Conservation (phyloP, 2,797 vertebrate species). For the Calcarius lapponicus region DNA sequence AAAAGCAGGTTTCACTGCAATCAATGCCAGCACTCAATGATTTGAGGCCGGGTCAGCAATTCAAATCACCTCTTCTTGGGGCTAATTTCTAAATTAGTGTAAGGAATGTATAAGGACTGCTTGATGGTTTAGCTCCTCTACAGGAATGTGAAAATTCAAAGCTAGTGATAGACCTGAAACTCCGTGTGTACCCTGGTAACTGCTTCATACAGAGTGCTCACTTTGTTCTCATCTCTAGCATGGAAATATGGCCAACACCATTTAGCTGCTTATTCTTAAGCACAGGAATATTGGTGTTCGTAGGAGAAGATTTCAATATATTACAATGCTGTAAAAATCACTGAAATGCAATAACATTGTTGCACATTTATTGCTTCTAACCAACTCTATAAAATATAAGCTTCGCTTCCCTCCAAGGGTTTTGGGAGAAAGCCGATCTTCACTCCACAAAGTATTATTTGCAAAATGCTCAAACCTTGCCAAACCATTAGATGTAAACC, state of each 20-base stretch:
- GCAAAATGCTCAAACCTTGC: constrained; percentile 18
- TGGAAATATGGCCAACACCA: background rate
- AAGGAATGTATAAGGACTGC: background rate
- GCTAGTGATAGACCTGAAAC: background rate
- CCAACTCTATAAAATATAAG: constrained; percentile 7
- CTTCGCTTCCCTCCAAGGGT: constrained; percentile 6
- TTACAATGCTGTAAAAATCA: constrained; percentile 4
- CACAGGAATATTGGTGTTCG: background rate
- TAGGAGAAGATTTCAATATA: background rate
- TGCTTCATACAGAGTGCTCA: background rate
- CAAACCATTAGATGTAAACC: constrained; percentile 54
- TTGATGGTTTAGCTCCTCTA: background rate
- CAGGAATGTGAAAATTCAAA: background rate
- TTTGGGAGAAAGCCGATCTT: constrained; percentile 49
- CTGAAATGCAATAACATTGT: constrained; percentile 4
- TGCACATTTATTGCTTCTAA: constrained; percentile 39
- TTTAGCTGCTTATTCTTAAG: background rate
- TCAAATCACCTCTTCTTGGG: background rate
- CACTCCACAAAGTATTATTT: constrained; percentile 36
- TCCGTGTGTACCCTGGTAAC: background rate
- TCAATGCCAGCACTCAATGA: background rate
- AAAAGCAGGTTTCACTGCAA: background rate
- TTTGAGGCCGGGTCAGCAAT: background rate
- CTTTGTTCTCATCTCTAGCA: background rate
- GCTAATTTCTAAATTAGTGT: background rate